A percentile compares a stretch with the other conserved stretches of the same genome.
These are phyloP conservation scores for Callyntrura guangdongensis DNA, from an alignment of 2,888 invertebrate genomes.

Conservation along the genomic window DNA sequence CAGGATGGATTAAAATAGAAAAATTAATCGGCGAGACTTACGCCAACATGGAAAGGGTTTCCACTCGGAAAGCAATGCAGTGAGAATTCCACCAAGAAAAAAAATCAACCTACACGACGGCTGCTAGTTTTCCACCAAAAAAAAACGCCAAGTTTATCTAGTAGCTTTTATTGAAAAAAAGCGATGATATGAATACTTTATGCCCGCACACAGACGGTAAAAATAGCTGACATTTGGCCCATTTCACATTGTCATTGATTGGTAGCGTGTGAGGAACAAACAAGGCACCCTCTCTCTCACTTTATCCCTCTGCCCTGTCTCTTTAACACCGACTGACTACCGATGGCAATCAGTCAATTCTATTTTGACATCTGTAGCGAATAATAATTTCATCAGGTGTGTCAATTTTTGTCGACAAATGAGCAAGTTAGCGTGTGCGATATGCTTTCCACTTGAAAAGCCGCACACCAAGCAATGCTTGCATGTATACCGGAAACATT, in stretches of 20 bases:
- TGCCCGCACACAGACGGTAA: slow-evolving; percentile 17
- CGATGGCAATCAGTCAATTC: slow-evolving; percentile 70
- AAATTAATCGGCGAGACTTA: slow-evolving; percentile 3
- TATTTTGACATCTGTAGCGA: slow-evolving; percentile 78
- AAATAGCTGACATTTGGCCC: slow-evolving; percentile 80
- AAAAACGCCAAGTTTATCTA: background rate
- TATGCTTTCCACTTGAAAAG: slow-evolving; percentile 60
- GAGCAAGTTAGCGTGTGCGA: slow-evolving; percentile 63
- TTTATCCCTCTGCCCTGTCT: slow-evolving; percentile 37
- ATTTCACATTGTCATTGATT: slow-evolving; percentile 75
- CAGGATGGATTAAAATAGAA: slow-evolving; percentile 39
- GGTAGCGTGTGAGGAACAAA: slow-evolving; percentile 28
- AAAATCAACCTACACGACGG: background rate
- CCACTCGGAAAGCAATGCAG: background rate
- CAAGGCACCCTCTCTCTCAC: slow-evolving; percentile 65
- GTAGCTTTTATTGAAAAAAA: background rate
- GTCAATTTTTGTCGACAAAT: slow-evolving; percentile 75
- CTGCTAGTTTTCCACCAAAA: background rate
- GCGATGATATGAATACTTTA: slow-evolving; percentile 7
- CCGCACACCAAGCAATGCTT: background rate
- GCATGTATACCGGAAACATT: background rate
- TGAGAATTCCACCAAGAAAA: slow-evolving; percentile 1
- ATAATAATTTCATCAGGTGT: slow-evolving; percentile 80
- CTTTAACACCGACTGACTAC: slow-evolving; percentile 40
- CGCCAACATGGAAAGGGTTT: slow-evolving; percentile 10